A percentile compares a stretch with the other conserved stretches of the same genome.
Evolutionary conservation across 2,888 invertebrate genomes (phyloP).

Genomic region (Archips xylosteana): DNA sequence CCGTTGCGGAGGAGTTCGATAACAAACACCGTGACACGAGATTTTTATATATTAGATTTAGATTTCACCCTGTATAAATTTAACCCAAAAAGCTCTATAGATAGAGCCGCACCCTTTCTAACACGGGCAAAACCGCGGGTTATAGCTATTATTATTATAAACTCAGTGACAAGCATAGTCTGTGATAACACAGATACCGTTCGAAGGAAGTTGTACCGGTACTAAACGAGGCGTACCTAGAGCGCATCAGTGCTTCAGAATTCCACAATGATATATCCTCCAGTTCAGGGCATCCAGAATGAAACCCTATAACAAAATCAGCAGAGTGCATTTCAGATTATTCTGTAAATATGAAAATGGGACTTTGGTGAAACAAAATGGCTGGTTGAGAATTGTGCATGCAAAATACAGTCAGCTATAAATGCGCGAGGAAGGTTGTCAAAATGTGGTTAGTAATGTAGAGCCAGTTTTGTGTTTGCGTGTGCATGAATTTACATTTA

Average conservation of each 20-base stretch:
- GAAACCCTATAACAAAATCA: neutral
- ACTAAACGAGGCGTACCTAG: constrained; percentile 10
- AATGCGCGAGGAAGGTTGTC: neutral
- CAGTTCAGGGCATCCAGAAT: neutral
- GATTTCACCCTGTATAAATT: too few species aligned
- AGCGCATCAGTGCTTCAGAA: neutral
- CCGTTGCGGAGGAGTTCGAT: too few species aligned
- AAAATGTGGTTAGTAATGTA: neutral
- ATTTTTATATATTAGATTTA: too few species aligned
- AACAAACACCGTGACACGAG: too few species aligned
- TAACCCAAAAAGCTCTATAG: too few species aligned
- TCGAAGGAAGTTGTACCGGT: constrained; percentile 3
- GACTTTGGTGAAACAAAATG: neutral
- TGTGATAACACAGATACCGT: neutral
- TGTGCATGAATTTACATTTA: too few species aligned
- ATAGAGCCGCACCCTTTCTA: too few species aligned
- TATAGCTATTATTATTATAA: neutral
- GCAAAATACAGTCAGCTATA: neutral
- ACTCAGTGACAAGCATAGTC: too few species aligned
- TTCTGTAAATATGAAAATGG: neutral
- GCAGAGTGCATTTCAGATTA: neutral
- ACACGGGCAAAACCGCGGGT: too few species aligned
- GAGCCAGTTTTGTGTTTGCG: too few species aligned
- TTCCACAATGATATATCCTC: neutral
- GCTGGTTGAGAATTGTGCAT: neutral